Conservation (phyloP, 2,888 invertebrate genomes). For the Nineta flava region DNA sequence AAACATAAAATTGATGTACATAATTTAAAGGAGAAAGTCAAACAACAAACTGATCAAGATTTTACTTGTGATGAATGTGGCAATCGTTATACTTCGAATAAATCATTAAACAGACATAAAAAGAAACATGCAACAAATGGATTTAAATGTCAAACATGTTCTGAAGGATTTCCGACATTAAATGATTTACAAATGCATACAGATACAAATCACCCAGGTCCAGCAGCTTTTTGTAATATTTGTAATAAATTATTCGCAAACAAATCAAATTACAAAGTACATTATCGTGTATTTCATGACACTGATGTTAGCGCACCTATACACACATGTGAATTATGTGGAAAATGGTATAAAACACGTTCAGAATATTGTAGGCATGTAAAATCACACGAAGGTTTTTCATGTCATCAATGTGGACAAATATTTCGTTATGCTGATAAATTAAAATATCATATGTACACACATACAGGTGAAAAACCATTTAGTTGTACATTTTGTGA, state of each 20-base stretch:
- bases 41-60: too few species aligned
- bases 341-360: conserved; percentile 12
- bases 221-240: neutral
- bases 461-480: conserved; percentile 7
- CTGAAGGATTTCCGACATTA: neutral
- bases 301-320: conserved; percentile 14
- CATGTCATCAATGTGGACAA: conserved; percentile 8
- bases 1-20: too few species aligned
- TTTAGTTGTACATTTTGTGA: conserved; percentile 7
- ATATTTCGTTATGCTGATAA: conserved; percentile 2
- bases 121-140: neutral
- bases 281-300: conserved; percentile 31
- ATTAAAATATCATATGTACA: conserved; percentile 5
- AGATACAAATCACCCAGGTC: conserved; percentile 11
- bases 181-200: conserved; percentile 14
- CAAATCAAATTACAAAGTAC: conserved; percentile 26
- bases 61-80: too few species aligned
- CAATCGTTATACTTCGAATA: too few species aligned
- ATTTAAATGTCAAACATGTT: neutral
- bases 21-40: too few species aligned
- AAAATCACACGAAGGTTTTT: conserved; percentile 28
- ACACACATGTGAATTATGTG: conserved; percentile 11
- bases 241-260: conserved; percentile 5
- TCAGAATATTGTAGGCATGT: conserved; percentile 15
- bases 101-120: too few species aligned